A percentile compares a stretch with the other conserved stretches of the same genome.
Evolutionary conservation across 2,113 vertebrate species (phyloP).

Genomic region (Chlorodrepanis virens): DNA sequence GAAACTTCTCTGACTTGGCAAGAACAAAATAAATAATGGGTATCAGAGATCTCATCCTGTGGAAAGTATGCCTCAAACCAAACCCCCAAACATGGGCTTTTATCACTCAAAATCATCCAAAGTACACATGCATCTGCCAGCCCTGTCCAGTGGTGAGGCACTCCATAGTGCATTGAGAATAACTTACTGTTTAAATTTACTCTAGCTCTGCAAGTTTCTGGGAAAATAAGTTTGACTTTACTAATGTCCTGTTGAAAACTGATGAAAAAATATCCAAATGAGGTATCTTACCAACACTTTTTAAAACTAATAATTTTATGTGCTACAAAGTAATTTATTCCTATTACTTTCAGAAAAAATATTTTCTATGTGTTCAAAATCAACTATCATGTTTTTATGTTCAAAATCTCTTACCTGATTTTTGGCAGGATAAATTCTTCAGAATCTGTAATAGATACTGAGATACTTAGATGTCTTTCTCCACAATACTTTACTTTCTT

Average conservation of each 20-base stretch:
- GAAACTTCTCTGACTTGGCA: background rate
- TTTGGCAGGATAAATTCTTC: background rate
- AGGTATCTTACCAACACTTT: background rate
- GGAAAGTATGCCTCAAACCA: slow-evolving; percentile 41
- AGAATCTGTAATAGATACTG: background rate
- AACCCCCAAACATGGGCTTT: background rate
- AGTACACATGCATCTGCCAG: background rate
- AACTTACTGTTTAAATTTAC: background rate
- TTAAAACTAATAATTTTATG: background rate
- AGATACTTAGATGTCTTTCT: background rate
- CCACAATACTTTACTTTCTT: background rate
- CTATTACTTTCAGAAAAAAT: background rate
- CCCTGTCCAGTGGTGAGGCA: background rate
- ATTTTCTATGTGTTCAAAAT: background rate
- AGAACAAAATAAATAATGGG: background rate
- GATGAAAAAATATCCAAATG: background rate
- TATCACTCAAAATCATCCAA: slow-evolving; percentile 19
- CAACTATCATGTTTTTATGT: background rate
- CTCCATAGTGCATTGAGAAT: background rate
- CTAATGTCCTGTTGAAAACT: background rate
- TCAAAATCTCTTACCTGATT: background rate
- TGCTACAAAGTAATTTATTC: background rate
- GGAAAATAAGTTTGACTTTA: background rate
- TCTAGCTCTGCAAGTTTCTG: background rate
- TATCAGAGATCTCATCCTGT: slow-evolving; percentile 46